Conservation (phyloP, 2,888 invertebrate species). For the Drosophila formosana region DNA sequence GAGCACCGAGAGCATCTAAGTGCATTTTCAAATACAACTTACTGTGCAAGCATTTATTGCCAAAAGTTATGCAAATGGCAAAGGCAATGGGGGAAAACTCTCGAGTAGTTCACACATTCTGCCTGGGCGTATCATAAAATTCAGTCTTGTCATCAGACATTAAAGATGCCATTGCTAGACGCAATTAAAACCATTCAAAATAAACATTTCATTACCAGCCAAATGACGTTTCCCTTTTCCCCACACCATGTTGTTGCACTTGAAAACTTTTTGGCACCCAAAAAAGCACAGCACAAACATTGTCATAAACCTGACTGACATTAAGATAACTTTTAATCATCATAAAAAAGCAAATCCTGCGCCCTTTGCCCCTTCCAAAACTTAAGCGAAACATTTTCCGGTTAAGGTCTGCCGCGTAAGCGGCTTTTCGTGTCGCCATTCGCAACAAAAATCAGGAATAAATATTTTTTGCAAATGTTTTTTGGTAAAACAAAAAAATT, state of each 20-base stretch:
- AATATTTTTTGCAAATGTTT: slow-evolving; percentile 38
- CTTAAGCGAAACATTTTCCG: slow-evolving; percentile 11
- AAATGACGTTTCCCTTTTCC: slow-evolving; percentile 38
- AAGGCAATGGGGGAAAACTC: slow-evolving; percentile 15
- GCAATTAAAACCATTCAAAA: slow-evolving; percentile 73
- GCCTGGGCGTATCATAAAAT: slow-evolving; percentile 39
- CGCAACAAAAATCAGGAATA: slow-evolving; percentile 46
- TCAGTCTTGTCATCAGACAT: slow-evolving; percentile 64
- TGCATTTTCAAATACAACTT: slow-evolving; percentile 69
- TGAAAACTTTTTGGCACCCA: slow-evolving; percentile 41
- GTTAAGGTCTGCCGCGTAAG: slow-evolving; percentile 62
- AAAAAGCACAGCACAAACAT: slow-evolving; percentile 58
- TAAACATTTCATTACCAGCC: slow-evolving; percentile 70
- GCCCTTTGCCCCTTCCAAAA: background rate
- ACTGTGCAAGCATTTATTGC: slow-evolving; percentile 5
- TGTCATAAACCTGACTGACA: slow-evolving; percentile 73
- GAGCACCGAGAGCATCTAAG: slow-evolving; percentile 44
- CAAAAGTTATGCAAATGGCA: slow-evolving; percentile 31
- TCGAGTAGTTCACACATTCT: slow-evolving; percentile 42
- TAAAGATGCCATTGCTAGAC: slow-evolving; percentile 73
- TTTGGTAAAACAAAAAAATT: slow-evolving; percentile 45
- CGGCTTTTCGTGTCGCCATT: slow-evolving; percentile 68
- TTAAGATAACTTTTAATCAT: slow-evolving; percentile 80
- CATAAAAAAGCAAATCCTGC: slow-evolving; percentile 64
- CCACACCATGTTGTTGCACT: slow-evolving; percentile 19